Evolutionary conservation across 2,888 invertebrate genomes (phyloP).

Genomic region (Iphiclides podalirius): DNA sequence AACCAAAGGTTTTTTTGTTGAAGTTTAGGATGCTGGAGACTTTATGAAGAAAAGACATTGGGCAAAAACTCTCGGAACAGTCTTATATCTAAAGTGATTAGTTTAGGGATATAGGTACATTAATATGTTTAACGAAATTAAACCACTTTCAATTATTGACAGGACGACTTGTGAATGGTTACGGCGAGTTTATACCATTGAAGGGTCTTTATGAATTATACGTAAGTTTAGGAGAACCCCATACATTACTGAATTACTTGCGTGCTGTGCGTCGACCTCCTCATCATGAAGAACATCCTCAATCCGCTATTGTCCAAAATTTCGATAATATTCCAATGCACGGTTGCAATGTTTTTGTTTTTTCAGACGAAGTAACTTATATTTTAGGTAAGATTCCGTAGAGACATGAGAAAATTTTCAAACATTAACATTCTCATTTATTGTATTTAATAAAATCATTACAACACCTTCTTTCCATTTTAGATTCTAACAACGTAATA

Average conservation of each 20-base stretch:
- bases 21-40: no score
- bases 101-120: no score
- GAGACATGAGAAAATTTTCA: neutral
- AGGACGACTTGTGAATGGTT: conserved; percentile 55
- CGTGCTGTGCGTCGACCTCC: conserved; percentile 48
- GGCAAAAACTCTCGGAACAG: no score
- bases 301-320: conserved; percentile 39
- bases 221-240: conserved; percentile 65
- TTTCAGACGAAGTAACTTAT: conserved; percentile 57
- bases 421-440: neutral
- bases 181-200: conserved; percentile 62
- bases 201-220: conserved; percentile 66
- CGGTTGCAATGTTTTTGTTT: conserved; percentile 56
- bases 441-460: no score
- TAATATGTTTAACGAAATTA: no score
- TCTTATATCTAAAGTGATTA: no score
- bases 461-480: conserved; percentile 31
- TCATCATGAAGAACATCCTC: conserved; percentile 37
- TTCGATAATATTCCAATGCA: conserved; percentile 37
- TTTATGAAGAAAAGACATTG: no score
- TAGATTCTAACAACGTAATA: conserved; percentile 33
- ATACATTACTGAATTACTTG: conserved; percentile 61
- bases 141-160: neutral
- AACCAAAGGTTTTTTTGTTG: no score
- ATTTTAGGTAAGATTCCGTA: conserved; percentile 50